A percentile compares a stretch with the other conserved stretches of the same genome.
Evolutionary conservation across 2,113 vertebrate genomes (phyloP).

Genomic region (Campylomormyrus tamandua): DNA sequence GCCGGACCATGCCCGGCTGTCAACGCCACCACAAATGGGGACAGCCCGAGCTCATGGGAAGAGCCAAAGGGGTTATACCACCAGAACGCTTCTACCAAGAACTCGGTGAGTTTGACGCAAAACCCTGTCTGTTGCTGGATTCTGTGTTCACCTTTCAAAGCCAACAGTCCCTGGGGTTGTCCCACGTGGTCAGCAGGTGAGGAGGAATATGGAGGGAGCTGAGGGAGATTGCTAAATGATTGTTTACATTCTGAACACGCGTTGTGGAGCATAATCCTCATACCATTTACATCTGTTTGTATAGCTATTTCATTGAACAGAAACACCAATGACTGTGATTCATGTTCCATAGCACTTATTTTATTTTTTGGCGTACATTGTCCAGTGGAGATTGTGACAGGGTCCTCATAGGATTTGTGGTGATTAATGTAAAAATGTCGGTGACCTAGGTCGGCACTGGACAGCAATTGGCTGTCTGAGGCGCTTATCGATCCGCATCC

Average conservation of each 20-base stretch:
- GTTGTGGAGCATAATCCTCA: background rate
- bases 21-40: constrained; percentile 50
- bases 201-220: background rate
- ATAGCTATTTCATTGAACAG: background rate
- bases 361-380: background rate
- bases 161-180: background rate
- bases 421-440: background rate
- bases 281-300: background rate
- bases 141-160: background rate
- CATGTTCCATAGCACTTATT: background rate
- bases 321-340: background rate
- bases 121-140: background rate
- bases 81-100: constrained; percentile 43
- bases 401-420: background rate
- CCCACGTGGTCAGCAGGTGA: background rate
- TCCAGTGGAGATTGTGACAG: background rate
- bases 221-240: background rate
- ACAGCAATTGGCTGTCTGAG: background rate
- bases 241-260: constrained; percentile 7
- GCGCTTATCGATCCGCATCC: background rate
- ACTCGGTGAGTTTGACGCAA: constrained; percentile 48
- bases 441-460: background rate
- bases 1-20: constrained; percentile 36
- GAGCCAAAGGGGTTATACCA: constrained; percentile 42
- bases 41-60: constrained; percentile 55